Evolutionary conservation across 2,797 vertebrate species (phyloP).

Genomic region (Sphaeramia orbicularis): DNA sequence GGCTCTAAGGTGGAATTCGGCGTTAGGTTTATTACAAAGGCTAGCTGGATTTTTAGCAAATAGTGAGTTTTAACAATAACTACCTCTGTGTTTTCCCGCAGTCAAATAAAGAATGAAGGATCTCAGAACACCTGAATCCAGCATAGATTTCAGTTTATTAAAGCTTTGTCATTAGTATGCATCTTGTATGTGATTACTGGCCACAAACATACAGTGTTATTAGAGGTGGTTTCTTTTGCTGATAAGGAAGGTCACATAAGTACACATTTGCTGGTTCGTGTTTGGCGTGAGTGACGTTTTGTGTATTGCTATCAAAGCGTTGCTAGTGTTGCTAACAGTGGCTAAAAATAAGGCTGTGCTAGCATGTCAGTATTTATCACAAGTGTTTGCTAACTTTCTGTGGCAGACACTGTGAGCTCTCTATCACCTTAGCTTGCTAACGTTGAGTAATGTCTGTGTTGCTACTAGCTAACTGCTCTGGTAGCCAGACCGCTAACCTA

Average conservation of each 20-base stretch:
- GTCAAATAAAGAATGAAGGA: constrained; percentile 9
- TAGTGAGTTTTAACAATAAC: constrained; percentile 20
- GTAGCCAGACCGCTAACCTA: constrained; percentile 17
- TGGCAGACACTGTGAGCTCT: not conserved
- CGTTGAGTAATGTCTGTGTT: not conserved
- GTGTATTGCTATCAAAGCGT: not conserved
- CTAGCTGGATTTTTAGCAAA: not conserved
- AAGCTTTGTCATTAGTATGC: rapidly evolving
- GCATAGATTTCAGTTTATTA: not conserved
- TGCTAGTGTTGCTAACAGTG: constrained; percentile 2
- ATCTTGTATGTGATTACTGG: not conserved
- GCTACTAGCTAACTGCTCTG: too few relatives aligned
- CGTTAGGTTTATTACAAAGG: too few relatives aligned
- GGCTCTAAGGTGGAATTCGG: too few relatives aligned
- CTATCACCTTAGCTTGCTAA: constrained; percentile 11
- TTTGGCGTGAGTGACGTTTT: constrained; percentile 14
- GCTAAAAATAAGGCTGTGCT: constrained; percentile 33
- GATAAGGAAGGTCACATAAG: constrained; percentile 21
- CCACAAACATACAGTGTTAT: too few relatives aligned
- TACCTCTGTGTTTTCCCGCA: constrained; percentile 18
- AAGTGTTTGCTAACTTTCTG: constrained; percentile 12
- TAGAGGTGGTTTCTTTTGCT: too few relatives aligned
- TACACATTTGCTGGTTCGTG: not conserved
- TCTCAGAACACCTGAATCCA: not conserved
- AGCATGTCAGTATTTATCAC: constrained; percentile 2